phyloP scores from a whole-genome alignment of 2,797 vertebrate genomes.

The Steatocranus sp. region DNA sequence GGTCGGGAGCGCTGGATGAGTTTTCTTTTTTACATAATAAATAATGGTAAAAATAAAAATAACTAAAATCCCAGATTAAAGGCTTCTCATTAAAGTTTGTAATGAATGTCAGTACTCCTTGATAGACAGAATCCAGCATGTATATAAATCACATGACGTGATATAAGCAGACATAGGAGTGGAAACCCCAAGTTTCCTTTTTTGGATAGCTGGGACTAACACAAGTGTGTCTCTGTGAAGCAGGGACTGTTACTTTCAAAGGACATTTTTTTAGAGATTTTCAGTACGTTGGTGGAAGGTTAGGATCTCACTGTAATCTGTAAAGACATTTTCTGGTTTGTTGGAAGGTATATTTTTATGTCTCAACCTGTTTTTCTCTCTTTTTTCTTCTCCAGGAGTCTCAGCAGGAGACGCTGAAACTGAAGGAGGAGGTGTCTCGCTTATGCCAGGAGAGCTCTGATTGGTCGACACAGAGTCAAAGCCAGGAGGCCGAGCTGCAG shows the following conservation, averaged over 20 bases:
- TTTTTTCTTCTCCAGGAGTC: conserved; percentile 14
- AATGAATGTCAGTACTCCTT: background rate
- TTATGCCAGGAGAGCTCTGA: conserved; percentile 34
- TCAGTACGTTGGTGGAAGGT: background rate
- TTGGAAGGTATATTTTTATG: background rate
- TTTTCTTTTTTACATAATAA: background rate
- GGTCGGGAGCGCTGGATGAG: accelerated
- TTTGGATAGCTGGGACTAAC: accelerated
- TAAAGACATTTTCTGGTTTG: background rate
- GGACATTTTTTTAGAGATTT: accelerated
- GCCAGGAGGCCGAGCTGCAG: conserved; percentile 14
- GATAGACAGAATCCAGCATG: background rate
- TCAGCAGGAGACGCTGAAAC: background rate
- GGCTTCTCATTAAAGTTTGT: background rate
- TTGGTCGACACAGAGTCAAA: background rate
- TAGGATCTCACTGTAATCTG: background rate
- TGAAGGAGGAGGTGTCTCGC: conserved; percentile 24
- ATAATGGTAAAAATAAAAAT: accelerated
- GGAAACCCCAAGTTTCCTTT: background rate
- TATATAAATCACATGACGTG: background rate
- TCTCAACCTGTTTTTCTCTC: background rate
- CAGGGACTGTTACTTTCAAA: background rate
- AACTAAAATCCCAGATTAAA: background rate
- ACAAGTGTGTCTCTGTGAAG: accelerated
- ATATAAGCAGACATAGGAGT: accelerated